A percentile compares a stretch with the other conserved stretches of the same genome.
These are phyloP conservation scores for Troilus luridus DNA, from an alignment of 2,888 invertebrate species.

Conservation along the genomic window DNA sequence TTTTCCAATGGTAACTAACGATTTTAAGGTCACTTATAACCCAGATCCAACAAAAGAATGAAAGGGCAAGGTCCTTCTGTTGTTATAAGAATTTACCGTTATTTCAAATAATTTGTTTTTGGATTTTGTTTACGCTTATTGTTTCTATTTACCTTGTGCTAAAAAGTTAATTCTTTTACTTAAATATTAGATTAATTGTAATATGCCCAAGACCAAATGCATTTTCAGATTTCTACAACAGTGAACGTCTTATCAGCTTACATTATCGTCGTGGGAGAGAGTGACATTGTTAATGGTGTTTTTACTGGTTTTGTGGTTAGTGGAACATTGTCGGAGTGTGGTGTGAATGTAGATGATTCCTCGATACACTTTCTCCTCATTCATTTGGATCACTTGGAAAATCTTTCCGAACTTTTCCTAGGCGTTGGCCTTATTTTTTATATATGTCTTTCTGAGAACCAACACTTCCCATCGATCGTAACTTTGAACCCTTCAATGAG, in stretches of 20 bases:
- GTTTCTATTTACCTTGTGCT: too few relatives aligned
- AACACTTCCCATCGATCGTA: not conserved
- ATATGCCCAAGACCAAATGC: too few relatives aligned
- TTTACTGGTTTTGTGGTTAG: slow-evolving; percentile 15
- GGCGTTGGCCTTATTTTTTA: not conserved
- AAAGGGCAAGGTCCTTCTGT: too few relatives aligned
- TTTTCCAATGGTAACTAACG: too few relatives aligned
- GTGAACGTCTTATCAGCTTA: not conserved
- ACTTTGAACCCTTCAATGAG: not conserved
- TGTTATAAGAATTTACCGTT: too few relatives aligned
- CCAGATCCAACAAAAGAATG: too few relatives aligned
- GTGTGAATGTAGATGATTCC: slow-evolving; percentile 2
- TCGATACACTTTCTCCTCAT: not conserved
- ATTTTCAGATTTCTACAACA: not conserved
- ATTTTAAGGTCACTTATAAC: too few relatives aligned
- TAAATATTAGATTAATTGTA: too few relatives aligned
- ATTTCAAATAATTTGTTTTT: too few relatives aligned
- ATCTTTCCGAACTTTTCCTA: not conserved
- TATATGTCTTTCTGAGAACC: not conserved
- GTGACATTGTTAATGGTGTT: not conserved
- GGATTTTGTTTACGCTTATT: too few relatives aligned
- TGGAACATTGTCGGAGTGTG: not conserved
- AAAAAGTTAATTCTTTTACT: too few relatives aligned
- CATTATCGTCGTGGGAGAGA: not conserved
- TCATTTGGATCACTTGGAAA: not conserved